These are phyloP conservation scores for Serranus cabrilla DNA, from an alignment of 2,797 vertebrate genomes.

Conservation along the genomic window DNA sequence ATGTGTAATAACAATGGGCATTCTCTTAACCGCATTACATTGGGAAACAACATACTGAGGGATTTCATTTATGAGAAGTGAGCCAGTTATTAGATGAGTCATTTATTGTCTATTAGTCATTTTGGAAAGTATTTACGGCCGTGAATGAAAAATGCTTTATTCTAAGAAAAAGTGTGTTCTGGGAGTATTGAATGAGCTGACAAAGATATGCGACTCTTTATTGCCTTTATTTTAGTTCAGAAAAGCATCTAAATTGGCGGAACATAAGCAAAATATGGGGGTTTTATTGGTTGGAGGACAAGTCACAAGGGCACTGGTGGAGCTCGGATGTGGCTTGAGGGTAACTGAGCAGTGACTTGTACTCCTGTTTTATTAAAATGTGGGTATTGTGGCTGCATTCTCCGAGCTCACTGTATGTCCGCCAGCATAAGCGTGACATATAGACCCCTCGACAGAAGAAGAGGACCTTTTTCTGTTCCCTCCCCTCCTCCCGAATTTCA, in stretches of 20 bases:
- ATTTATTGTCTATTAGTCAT: slow-evolving; percentile 55
- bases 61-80: slow-evolving; percentile 42
- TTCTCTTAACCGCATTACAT: slow-evolving; percentile 34
- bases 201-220: slow-evolving; percentile 17
- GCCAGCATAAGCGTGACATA: slow-evolving; percentile 25
- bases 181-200: slow-evolving; percentile 10
- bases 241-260: slow-evolving; percentile 18
- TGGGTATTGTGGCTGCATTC: slow-evolving; percentile 41
- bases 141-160: slow-evolving; percentile 54
- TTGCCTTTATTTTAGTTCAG: slow-evolving; percentile 15
- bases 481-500: slow-evolving; percentile 27
- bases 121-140: slow-evolving; percentile 45
- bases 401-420: slow-evolving; percentile 39
- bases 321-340: slow-evolving; percentile 39
- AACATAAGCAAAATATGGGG: slow-evolving; percentile 6
- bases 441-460: slow-evolving; percentile 24
- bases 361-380: slow-evolving; percentile 57
- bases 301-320: slow-evolving; percentile 45
- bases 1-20: slow-evolving; percentile 27
- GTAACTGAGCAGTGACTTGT: slow-evolving; percentile 38
- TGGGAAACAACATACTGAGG: slow-evolving; percentile 15
- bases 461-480: slow-evolving; percentile 37
- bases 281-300: slow-evolving; percentile 32
- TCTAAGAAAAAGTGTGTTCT: slow-evolving; percentile 28
- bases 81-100: slow-evolving; percentile 54